A percentile compares a stretch with the other conserved stretches of the same genome.
phyloP scores from a whole-genome alignment of 2,113 vertebrate genomes.

The Strix uralensis region DNA sequence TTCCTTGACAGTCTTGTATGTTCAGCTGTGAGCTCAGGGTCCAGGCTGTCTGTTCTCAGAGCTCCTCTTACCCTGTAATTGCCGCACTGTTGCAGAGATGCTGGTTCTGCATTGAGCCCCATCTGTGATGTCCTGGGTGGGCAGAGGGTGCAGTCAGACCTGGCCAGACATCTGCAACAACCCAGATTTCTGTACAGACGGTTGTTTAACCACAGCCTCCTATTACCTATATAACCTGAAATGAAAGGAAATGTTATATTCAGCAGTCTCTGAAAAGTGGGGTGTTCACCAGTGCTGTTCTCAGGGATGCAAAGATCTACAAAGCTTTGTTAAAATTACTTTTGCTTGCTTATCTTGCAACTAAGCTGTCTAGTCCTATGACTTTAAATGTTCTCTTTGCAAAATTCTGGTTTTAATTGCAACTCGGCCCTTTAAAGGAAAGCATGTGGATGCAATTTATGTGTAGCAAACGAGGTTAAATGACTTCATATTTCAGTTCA shows the following conservation, averaged over 20 bases:
- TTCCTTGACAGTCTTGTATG: background rate
- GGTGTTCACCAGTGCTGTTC: background rate
- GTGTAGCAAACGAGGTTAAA: conserved; percentile 42
- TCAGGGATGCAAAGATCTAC: background rate
- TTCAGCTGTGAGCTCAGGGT: background rate
- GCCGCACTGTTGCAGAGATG: background rate
- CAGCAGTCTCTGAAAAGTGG: background rate
- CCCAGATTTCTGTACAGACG: background rate
- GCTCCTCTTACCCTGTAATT: background rate
- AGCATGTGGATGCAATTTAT: conserved; percentile 56
- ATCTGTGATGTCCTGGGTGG: background rate
- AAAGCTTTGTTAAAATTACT: background rate
- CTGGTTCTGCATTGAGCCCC: background rate
- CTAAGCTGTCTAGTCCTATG: background rate
- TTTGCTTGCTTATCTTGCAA: background rate
- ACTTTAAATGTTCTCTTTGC: background rate
- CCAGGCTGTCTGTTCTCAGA: background rate
- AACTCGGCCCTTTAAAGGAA: background rate
- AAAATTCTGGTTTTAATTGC: conserved; percentile 9
- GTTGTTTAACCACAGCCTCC: background rate
- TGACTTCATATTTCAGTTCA: conserved; percentile 51
- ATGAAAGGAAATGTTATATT: background rate
- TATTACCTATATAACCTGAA: background rate
- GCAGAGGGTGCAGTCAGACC: background rate
- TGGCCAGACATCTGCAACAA: background rate